phyloP scores from a whole-genome alignment of 2,797 vertebrate genomes.

The Zenarchopterus dispar region DNA sequence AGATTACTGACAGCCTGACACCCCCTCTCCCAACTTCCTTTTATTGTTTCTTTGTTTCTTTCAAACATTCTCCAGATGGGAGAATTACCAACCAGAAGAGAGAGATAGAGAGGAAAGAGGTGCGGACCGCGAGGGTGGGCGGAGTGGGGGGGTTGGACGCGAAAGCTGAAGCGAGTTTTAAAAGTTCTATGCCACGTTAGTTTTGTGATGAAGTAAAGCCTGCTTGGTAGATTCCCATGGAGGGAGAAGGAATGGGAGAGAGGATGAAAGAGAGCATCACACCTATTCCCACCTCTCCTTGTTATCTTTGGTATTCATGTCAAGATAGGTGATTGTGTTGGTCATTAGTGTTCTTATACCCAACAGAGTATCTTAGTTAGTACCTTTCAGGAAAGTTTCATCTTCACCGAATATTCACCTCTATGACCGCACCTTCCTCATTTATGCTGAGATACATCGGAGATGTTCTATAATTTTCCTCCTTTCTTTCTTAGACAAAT shows the following conservation, averaged over 20 bases:
- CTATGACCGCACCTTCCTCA: conserved; percentile 72
- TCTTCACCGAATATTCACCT: conserved; percentile 78
- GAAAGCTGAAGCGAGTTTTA: conserved; percentile 76
- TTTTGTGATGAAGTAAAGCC: conserved; percentile 82
- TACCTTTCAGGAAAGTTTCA: conserved; percentile 72
- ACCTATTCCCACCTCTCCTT: conserved; percentile 83
- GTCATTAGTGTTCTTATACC: conserved; percentile 81
- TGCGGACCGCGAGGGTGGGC: background rate
- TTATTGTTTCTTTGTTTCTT: conserved; percentile 95
- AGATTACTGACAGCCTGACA: conserved; percentile 99
- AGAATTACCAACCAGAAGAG: conserved; percentile 82
- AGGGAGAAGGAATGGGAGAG: conserved; percentile 52
- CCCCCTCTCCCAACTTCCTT: conserved; percentile 96
- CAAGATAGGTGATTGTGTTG: conserved; percentile 83
- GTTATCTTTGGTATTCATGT: conserved; percentile 83
- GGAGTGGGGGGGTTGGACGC: conserved; percentile 41
- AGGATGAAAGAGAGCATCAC: conserved; percentile 67
- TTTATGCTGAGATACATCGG: conserved; percentile 64
- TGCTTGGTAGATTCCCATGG: conserved; percentile 70
- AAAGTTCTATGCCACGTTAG: conserved; percentile 83
- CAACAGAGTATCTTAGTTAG: conserved; percentile 80
- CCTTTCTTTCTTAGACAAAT: conserved; percentile 69
- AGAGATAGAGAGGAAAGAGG: conserved; percentile 48
- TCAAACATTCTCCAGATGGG: conserved; percentile 87
- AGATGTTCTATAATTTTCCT: conserved; percentile 68